Percentiles rank a stretch among this genome's conserved stretches.
phyloP scores from a whole-genome alignment of 2,797 vertebrate species.

The Pristis pectinata region DNA sequence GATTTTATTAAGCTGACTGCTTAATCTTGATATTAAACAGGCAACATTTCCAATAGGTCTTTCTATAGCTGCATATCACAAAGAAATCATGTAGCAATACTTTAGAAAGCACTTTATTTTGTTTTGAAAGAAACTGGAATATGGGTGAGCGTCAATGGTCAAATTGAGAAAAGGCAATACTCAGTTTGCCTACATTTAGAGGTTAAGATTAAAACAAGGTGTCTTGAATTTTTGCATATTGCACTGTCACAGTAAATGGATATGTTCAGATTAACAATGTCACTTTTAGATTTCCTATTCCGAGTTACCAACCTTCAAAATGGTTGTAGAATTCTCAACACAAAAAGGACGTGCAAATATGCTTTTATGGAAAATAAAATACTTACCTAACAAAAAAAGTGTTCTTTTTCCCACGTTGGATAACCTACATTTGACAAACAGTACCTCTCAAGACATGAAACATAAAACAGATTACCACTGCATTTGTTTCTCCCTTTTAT shows the following conservation, averaged over 20 bases:
- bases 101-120: background rate
- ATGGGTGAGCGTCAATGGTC: background rate
- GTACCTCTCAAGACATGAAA: background rate
- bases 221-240: background rate
- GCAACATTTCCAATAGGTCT: background rate
- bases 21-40: background rate
- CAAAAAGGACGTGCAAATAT: constrained; percentile 31
- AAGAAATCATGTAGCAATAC: background rate
- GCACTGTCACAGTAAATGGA: background rate
- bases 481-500: background rate
- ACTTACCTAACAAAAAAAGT: background rate
- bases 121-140: background rate
- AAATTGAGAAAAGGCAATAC: background rate
- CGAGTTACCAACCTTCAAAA: background rate
- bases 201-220: background rate
- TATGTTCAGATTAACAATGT: background rate
- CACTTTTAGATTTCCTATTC: background rate
- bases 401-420: background rate
- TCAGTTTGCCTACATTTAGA: background rate
- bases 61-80: background rate
- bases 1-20: background rate
- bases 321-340: background rate
- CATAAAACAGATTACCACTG: background rate
- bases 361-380: background rate
- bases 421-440: background rate